phyloP scores from a whole-genome alignment of 2,797 vertebrate species.

The Hemitrygon akajei region DNA sequence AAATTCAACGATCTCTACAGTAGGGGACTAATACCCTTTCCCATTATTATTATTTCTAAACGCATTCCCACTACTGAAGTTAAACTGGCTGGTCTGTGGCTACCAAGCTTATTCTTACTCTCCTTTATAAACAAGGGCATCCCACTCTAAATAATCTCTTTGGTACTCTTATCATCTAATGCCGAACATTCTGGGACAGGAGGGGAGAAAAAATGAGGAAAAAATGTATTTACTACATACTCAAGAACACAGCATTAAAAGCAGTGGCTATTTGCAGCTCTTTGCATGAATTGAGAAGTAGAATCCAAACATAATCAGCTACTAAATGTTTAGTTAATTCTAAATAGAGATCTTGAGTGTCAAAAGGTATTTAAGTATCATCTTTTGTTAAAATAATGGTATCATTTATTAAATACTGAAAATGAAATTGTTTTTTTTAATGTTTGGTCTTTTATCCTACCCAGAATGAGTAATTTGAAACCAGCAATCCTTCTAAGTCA shows the following conservation, averaged over 20 bases:
- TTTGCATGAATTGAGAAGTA: not conserved
- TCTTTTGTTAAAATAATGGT: conserved; percentile 28
- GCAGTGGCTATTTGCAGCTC: not conserved
- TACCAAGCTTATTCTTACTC: too few species aligned
- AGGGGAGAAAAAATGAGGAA: not conserved
- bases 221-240: not conserved
- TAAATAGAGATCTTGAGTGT: not conserved
- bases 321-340: not conserved
- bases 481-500: conserved; percentile 22
- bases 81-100: too few species aligned
- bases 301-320: not conserved
- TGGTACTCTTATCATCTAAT: too few species aligned
- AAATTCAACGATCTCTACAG: too few species aligned
- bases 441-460: conserved; percentile 26
- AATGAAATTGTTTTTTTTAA: not conserved
- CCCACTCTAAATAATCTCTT: too few species aligned
- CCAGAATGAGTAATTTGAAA: conserved; percentile 19
- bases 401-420: conserved; percentile 28
- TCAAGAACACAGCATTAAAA: not conserved
- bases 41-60: too few species aligned
- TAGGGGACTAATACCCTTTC: too few species aligned
- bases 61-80: too few species aligned
- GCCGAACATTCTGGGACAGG: not conserved
- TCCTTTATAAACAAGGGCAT: too few species aligned
- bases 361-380: not conserved